Percentiles rank a stretch among this genome's conserved stretches.
Conservation (phyloP, 2,888 invertebrate genomes). For the Nemoura dubitans region DNA sequence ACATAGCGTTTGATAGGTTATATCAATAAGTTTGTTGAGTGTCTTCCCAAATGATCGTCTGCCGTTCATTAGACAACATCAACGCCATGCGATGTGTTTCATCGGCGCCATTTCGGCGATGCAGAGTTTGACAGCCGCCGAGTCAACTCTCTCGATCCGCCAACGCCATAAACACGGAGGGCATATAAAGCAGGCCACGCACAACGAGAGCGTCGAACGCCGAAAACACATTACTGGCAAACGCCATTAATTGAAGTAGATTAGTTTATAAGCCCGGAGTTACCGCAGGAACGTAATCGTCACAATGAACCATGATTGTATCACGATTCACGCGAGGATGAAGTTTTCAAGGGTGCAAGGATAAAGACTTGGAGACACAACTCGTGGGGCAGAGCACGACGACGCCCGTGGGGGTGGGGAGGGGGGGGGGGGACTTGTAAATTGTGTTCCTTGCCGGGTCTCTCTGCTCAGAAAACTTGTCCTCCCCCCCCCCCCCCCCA, state of each 20-base stretch:
- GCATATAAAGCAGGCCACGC: neutral
- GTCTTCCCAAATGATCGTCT: no score
- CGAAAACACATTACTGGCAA: neutral
- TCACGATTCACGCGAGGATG: neutral
- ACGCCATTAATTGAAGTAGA: conserved; percentile 12
- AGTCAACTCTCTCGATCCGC: neutral
- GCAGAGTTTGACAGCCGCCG: no score
- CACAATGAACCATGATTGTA: conserved; percentile 7
- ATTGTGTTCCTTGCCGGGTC: neutral
- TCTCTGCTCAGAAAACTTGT: neutral
- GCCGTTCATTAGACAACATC: no score
- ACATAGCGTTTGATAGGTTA: no score
- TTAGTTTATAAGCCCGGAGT: neutral
- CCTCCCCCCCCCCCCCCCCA: neutral
- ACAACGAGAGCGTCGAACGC: neutral
- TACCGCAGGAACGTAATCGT: neutral
- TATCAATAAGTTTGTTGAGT: no score
- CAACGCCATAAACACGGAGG: neutral
- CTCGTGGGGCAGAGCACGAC: neutral
- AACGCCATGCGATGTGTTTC: no score
- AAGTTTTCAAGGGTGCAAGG: conserved; percentile 12
- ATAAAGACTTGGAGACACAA: neutral
- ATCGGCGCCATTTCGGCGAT: no score
- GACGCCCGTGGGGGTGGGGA: no score
- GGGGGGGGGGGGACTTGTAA: neutral